phyloP scores from a whole-genome alignment of 2,888 invertebrate genomes.

The Drosophila tripunctata region DNA sequence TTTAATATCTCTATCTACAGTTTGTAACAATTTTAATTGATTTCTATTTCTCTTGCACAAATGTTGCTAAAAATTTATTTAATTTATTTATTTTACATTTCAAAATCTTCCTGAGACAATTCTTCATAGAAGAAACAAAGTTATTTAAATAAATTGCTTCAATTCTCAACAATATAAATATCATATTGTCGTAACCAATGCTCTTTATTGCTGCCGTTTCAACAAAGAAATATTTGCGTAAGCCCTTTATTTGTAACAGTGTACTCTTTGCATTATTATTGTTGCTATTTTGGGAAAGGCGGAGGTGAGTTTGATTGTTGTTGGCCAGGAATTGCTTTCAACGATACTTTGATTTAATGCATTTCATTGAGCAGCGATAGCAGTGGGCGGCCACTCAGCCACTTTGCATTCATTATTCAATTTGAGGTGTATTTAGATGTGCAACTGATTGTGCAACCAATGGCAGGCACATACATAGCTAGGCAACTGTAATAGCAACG shows the following conservation, averaged over 20 bases:
- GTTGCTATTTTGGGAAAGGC: neutral
- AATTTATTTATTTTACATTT: no score
- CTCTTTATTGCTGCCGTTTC: no score
- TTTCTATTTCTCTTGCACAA: no score
- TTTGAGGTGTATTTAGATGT: constrained; percentile 74
- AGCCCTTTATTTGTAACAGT: neutral
- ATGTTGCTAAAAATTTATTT: no score
- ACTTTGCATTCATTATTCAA: constrained; percentile 77
- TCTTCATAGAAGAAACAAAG: no score
- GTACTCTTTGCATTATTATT: constrained; percentile 12
- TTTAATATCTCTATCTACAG: no score
- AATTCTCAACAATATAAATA: no score
- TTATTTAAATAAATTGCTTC: no score
- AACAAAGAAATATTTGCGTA: neutral
- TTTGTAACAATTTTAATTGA: no score
- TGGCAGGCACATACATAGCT: neutral
- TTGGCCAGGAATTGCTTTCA: constrained; percentile 61
- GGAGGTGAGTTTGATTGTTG: constrained; percentile 6
- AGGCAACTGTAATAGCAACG: neutral
- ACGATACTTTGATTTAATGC: constrained; percentile 77
- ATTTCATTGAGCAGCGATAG: constrained; percentile 74
- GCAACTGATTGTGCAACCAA: constrained; percentile 54
- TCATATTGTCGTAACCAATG: no score
- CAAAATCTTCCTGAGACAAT: no score
- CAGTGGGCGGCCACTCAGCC: constrained; percentile 56